phyloP scores from a whole-genome alignment of 2,888 invertebrate species.

The Lacanobia wlatinum region DNA sequence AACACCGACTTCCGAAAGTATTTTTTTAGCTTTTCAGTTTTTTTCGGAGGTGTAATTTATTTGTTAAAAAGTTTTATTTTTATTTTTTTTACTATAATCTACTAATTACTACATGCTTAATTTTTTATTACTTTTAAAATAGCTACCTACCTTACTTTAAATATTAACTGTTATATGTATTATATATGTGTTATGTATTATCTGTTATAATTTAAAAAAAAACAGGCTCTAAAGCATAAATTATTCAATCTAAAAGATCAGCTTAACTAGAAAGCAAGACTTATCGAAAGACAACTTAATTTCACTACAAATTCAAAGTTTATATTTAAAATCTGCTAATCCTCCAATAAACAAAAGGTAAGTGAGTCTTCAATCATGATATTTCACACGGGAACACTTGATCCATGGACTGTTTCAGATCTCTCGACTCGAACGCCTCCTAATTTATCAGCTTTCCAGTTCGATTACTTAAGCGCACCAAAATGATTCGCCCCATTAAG shows the following conservation, averaged over 20 bases:
- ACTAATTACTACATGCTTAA: too few species aligned
- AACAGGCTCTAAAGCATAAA: slow-evolving; percentile 6
- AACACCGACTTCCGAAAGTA: too few species aligned
- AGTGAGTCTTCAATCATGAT: slow-evolving; percentile 58
- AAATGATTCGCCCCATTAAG: slow-evolving; percentile 87
- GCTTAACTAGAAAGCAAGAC: not conserved
- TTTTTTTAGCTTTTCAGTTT: too few species aligned
- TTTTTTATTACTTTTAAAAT: too few species aligned
- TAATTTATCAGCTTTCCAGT: slow-evolving; percentile 87
- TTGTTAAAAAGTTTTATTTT: too few species aligned
- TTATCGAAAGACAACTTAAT: slow-evolving; percentile 1
- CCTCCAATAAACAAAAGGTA: slow-evolving; percentile 58
- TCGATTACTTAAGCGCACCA: slow-evolving; percentile 81
- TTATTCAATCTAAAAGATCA: slow-evolving; percentile 25
- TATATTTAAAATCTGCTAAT: slow-evolving; percentile 49
- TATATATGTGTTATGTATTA: too few species aligned
- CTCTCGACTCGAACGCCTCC: slow-evolving; percentile 67
- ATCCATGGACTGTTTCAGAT: slow-evolving; percentile 73
- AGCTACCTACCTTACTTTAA: too few species aligned
- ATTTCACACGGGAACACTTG: slow-evolving; percentile 70
- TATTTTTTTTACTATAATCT: too few species aligned
- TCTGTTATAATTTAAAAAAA: too few species aligned
- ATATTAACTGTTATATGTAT: too few species aligned
- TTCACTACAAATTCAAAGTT: slow-evolving; percentile 21
- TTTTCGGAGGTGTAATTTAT: too few species aligned